Evolutionary conservation across 2,797 vertebrate species (phyloP).

Genomic region (Podarcis lilfordi): DNA sequence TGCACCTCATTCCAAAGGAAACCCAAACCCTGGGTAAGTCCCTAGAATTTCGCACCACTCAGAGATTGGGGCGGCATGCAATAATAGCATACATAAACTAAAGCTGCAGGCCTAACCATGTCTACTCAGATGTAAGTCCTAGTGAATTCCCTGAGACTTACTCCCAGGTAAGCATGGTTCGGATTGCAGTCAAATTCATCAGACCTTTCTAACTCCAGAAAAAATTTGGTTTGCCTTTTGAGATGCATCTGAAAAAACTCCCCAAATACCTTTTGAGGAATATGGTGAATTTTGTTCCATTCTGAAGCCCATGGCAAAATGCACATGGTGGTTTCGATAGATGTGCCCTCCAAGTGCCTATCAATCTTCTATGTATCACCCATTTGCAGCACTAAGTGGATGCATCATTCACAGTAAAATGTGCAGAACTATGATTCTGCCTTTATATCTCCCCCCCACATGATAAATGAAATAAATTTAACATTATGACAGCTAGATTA

Average conservation of each 20-base stretch:
- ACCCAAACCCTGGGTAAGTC: no score
- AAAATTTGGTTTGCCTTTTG: not conserved
- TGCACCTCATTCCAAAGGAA: no score
- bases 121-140: no score
- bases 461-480: conserved; percentile 25
- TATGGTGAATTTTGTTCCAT: no score
- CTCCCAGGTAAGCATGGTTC: no score
- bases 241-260: not conserved
- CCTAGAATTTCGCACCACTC: no score
- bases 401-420: conserved; percentile 22
- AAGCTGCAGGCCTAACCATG: no score
- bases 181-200: not conserved
- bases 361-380: not conserved
- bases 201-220: not conserved
- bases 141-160: no score
- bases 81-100: not conserved
- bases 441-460: not conserved
- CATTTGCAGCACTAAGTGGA: not conserved
- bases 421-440: not conserved
- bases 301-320: not conserved
- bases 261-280: not conserved
- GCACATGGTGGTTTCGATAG: not conserved
- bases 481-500: conserved; percentile 21
- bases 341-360: not conserved
- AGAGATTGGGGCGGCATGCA: no score